Evolutionary conservation across 2,113 vertebrate genomes (phyloP), one percentile per base, ranked within the genome.

Genomic region (Leiothrix lutea): DNA sequence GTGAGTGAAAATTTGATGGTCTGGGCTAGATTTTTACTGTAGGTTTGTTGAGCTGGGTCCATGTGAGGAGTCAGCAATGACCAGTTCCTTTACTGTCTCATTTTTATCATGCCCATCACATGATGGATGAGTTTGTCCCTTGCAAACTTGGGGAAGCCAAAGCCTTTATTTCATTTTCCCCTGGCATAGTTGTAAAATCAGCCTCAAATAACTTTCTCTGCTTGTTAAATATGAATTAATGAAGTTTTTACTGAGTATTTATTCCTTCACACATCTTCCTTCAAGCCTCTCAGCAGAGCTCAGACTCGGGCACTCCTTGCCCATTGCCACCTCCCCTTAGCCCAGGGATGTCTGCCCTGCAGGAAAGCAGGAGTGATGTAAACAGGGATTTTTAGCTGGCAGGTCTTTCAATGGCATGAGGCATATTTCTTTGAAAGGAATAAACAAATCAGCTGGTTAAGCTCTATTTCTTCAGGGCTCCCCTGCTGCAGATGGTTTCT

Each of bases 301-400:
- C 3, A 74, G 40, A 23, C 8, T 35, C 28, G 0, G 4, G 44
- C 14, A 14, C 18, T 51, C 15, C 36, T 61, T 0, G 0, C 5
- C 14, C 3, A 1, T 56, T 82, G 21, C 53, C 11, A 51, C 11
- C 15, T 71, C 42, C 29, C 21, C 12, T 62, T 38, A 29, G 6
- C 15, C 12, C 8, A 62, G 45, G 22, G 28, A 23, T 26, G 10
- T 31, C 24, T 75, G 35, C 25, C 5, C 17, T 45, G 12, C 54
- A 62, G 47, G 26, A 53, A 36, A 87, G 58, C 1, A 10, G 19
- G 13, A 19, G 20, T 12, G 53, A 22, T 65, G 12, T 22, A 70
- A 58, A 25, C 1, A 14, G 21, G 5, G 6, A 4, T 42, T 72
- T 86, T 80, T 83, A 45, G 18, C 45, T 72, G 40, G 6, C 6